Evolutionary conservation across 2,797 vertebrate genomes (phyloP), one percentile per base, ranked within the genome.

Genomic region (Coracias cyanogaster): DNA sequence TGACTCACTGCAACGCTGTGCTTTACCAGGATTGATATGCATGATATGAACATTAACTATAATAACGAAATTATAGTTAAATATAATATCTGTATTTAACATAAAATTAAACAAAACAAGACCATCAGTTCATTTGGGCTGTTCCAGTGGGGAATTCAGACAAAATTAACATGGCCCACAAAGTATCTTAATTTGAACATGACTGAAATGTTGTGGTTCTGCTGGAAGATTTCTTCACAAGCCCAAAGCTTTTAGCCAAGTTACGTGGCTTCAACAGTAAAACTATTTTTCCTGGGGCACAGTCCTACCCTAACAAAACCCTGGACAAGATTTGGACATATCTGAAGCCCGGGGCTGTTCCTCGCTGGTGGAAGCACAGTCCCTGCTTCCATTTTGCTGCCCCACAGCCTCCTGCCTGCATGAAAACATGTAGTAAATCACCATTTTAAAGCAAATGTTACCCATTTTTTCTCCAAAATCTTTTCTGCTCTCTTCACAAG

Each of bases 51-150:
- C 89, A 86, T 93, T 93, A 96, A 94, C 84, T 78, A 33, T 78
- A 92, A 89, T 78, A 92, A 80, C 41, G 79, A 83, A 93, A 91
- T 94, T 94, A 93, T 35, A 82, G 67, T 78, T 91, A 92, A 93
- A 89, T 92, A 49, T 83, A 89, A 82, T 93, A 85, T 61, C 83
- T 28, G 33, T 84, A 89, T 84, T 94, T 96, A 95, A 95, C 67
- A 51, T n/a, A 66, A 90, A 95, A 91, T 91, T 74, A 89, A 96
- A 86, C 78, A 92, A 91, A 92, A 91, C 87, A 96, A 94, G 83
- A 95, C 60, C 66, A 79, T 89, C 51, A 11, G 48, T 89, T 89
- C 94, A 78, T 85, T 78, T 78, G 72, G 87, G 84, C 62, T 92
- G 43, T 92, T 92, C 81, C 84, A 82, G 39, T 35, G 57, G 92